Conservation (phyloP, 2,113 vertebrate genomes). For the Agelaius tricolor region DNA sequence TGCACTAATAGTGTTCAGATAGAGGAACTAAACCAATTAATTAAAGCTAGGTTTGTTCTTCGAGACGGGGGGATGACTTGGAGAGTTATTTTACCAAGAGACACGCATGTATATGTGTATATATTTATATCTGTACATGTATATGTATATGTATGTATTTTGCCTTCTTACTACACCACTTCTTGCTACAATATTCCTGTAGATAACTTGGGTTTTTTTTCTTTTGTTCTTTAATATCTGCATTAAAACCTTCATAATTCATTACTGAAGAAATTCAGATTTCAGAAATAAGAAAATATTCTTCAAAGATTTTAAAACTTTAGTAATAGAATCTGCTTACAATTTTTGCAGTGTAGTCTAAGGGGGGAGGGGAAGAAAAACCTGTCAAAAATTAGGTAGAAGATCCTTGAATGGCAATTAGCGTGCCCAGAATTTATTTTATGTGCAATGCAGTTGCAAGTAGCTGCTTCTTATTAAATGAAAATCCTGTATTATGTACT, state of each 20-base stretch:
- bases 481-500: conserved; percentile 68
- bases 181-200: not conserved
- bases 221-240: not conserved
- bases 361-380: conserved; percentile 3
- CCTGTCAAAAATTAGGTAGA: conserved; percentile 39
- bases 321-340: not conserved
- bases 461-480: conserved; percentile 75
- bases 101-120: not conserved
- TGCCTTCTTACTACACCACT: not conserved
- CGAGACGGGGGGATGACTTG: not conserved
- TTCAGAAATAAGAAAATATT: not conserved
- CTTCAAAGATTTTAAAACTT: not conserved
- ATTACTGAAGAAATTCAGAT: not conserved
- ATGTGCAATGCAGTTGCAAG: conserved; percentile 63
- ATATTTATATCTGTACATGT: not conserved
- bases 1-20: conserved; percentile 52
- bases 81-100: not conserved
- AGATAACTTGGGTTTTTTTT: not conserved
- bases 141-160: not conserved
- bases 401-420: conserved; percentile 59
- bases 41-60: conserved; percentile 12
- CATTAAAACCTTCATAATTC: not conserved
- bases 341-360: not conserved
- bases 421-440: conserved; percentile 61
- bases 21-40: conserved; percentile 33